Evolutionary conservation across 1,140 invertebrate genomes (phyloP), one percentile per base, ranked within the genome.

Genomic region (Zophobas morio): DNA sequence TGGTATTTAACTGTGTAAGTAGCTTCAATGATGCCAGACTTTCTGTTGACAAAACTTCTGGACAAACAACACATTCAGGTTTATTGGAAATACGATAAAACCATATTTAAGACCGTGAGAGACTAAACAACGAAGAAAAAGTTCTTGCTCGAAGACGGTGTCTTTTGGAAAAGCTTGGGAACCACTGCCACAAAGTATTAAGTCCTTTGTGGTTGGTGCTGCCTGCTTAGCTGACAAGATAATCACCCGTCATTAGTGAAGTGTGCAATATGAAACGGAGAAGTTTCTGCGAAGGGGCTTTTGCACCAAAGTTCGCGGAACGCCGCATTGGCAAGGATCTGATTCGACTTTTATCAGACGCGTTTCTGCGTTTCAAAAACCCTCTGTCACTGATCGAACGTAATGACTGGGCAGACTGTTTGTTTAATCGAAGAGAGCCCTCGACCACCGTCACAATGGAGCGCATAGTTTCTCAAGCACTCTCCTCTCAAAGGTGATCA

Each of bases 331-430:
- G 70, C 70, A 72, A 35, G 51, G 57, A 40, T 6, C n/a, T 35
- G 57, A 60, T 60, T 60, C 35, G 34, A 60, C 37, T 60, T 60
- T 36, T 5, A 56, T 32, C 46, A 6, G 6, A 63, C 4, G 40
- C 35, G 40, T 37, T 47, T 49, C 46, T 60, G 37, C 37, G 35
- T 60, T 32, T 70, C 32, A 72, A 51, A 72, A 72, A 53, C 70
- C 33, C 51, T 72, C 57, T 37, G 34, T 37, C 57, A 60, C 5
- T 60, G 57, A 60, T 60, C 47, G 75, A 76, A 60, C 51, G 70
- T 37, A 76, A 76, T 76, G 75, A 76, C 75, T 76, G 51, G 60
- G 66, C 75, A 42, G 36, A 71, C 49, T 76, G 70, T 76, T 76
- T 76, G 75, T 76, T 76, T 76, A 76, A 71, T 66, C 60, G 60